Evolutionary conservation across 2,888 invertebrate genomes (phyloP).

Genomic region (Encarsia formosa): DNA sequence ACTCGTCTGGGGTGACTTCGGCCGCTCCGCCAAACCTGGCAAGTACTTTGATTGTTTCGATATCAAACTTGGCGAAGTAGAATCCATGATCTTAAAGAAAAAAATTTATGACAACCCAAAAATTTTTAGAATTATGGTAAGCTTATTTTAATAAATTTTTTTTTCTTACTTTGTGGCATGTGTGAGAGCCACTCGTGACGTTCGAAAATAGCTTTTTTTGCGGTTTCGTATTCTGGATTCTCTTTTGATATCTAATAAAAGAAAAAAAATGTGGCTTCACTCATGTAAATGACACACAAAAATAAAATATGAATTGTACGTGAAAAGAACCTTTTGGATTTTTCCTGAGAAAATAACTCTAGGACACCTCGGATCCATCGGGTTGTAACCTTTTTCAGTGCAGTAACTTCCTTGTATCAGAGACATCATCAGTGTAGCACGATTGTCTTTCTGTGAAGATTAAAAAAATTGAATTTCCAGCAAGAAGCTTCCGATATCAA

Average conservation of each 20-base stretch:
- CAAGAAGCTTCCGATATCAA: no score
- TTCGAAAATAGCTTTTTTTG: slow-evolving; percentile 59
- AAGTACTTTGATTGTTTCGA: slow-evolving; percentile 67
- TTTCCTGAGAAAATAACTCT: slow-evolving; percentile 65
- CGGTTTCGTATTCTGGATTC: slow-evolving; percentile 55
- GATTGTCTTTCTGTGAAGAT: slow-evolving; percentile 60
- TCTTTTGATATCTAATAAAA: slow-evolving; percentile 32
- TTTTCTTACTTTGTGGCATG: slow-evolving; percentile 54
- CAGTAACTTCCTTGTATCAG: slow-evolving; percentile 66
- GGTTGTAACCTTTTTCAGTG: slow-evolving; percentile 57
- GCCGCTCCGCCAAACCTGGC: slow-evolving; percentile 77
- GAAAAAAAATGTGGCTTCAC: neutral
- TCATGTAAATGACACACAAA: neutral
- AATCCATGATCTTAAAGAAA: slow-evolving; percentile 65
- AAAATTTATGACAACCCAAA: neutral
- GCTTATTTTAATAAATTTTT: neutral
- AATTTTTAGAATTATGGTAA: neutral
- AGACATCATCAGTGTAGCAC: slow-evolving; percentile 62
- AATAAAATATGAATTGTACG: neutral
- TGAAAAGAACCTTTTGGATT: slow-evolving; percentile 56
- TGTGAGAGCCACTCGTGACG: slow-evolving; percentile 66
- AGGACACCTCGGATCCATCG: slow-evolving; percentile 71
- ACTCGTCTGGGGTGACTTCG: slow-evolving; percentile 60
- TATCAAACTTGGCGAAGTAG: slow-evolving; percentile 70
- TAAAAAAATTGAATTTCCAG: no score